Evolutionary conservation across 2,888 invertebrate genomes (phyloP).

Genomic region (Boloria selene): DNA sequence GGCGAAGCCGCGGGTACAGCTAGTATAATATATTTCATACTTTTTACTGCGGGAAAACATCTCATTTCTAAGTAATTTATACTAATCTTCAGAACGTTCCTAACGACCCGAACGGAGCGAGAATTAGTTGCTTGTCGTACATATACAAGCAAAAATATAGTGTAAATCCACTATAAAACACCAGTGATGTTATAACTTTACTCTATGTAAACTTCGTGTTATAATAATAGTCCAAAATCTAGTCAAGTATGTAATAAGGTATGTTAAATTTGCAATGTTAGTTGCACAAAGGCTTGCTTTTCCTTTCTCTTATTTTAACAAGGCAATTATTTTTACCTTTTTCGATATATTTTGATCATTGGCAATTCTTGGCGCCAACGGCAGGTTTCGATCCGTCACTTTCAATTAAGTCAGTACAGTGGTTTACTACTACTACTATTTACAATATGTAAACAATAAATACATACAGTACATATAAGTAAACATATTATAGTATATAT

Average conservation of each 20-base stretch:
- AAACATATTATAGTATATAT: too few species aligned
- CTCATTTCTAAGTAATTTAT: too few species aligned
- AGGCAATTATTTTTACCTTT: slow-evolving; percentile 13
- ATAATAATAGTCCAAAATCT: background rate
- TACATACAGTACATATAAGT: background rate
- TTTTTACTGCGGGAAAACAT: too few species aligned
- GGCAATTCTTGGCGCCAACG: slow-evolving; percentile 26
- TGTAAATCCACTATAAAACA: too few species aligned
- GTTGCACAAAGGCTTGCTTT: background rate
- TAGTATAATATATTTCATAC: too few species aligned
- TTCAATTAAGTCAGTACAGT: slow-evolving; percentile 15
- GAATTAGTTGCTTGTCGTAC: too few species aligned
- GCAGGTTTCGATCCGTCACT: slow-evolving; percentile 22
- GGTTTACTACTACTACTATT: background rate
- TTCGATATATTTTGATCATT: slow-evolving; percentile 19
- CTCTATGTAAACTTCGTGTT: background rate
- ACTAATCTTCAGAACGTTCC: too few species aligned
- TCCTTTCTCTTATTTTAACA: slow-evolving; percentile 23
- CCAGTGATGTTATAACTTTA: too few species aligned
- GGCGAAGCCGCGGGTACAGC: too few species aligned
- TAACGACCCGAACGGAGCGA: too few species aligned
- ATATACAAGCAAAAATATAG: too few species aligned
- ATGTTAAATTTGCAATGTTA: slow-evolving; percentile 1
- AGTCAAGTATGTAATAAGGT: slow-evolving; percentile 3
- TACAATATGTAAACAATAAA: background rate